Evolutionary conservation across 2,797 vertebrate species (phyloP).

Genomic region (Coendou prehensilis): DNA sequence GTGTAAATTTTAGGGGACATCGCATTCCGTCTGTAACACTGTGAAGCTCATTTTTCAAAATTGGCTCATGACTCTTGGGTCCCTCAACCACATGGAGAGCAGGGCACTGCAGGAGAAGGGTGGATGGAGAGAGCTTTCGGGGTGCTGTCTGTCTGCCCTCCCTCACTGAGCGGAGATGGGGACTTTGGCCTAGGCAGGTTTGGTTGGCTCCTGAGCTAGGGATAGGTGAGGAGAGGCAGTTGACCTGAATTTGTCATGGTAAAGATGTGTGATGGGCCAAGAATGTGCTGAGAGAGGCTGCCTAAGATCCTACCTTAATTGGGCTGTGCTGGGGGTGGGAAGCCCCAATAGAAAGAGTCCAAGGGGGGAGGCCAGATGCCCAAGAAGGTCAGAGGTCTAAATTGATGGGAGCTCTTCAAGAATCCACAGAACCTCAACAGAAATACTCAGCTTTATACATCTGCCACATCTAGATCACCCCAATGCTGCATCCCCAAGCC

Average conservation of each 20-base stretch:
- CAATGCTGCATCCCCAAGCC: background rate
- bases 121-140: background rate
- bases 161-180: background rate
- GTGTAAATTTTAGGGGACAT: background rate
- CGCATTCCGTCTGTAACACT: background rate
- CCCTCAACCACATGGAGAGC: background rate
- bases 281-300: background rate
- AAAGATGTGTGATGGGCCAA: background rate
- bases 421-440: background rate
- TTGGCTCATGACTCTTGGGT: background rate
- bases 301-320: background rate
- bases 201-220: background rate
- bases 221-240: background rate
- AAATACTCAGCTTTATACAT: background rate
- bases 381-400: background rate
- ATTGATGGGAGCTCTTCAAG: background rate
- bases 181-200: background rate
- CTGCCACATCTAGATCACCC: background rate
- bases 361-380: background rate
- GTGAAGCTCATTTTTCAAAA: background rate
- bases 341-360: background rate
- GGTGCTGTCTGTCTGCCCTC: background rate
- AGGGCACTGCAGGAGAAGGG: fast-evolving
- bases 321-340: background rate
- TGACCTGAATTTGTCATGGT: background rate